Base-by-base conservation (phyloP, 64 coral and sea anemone species). In the Stichodactyla helianthus region DNA sequence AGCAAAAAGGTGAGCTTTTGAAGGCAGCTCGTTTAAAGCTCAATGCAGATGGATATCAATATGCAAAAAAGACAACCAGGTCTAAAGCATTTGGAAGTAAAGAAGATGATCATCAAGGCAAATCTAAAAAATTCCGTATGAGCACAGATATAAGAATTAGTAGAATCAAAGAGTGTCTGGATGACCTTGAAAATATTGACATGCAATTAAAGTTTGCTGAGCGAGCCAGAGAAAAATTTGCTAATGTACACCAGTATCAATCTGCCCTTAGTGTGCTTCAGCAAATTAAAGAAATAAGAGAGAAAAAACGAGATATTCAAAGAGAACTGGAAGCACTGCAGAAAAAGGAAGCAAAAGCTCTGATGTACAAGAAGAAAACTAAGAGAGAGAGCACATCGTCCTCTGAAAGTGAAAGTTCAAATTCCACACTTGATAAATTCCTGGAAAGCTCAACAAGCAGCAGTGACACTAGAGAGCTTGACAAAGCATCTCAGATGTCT, bases 11-110 rank as follows among this genome's bases (percentile, higher is more conserved):
- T 5, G 55, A 85, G 50, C 82, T 90, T 56, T 54, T 90, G 56
- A 25, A 83, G 8, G 16, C 60, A 23, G 64, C 71, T 57, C 70
- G 89, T 77, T 56, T 52, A 56, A 90, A 59, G 25, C 67, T 85
- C 10, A 70, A 85, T 85, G 63, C 54, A 22, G 82, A 85, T 26
- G 89, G 89, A 15, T 90, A 90, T 70, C 18, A 13, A 2, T 90
- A 79, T 20, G 50, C 63, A 55, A 90, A 90, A 28, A 84, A 85
- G 50, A 55, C 19, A 77, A 74, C 51, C 53, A 68, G 82, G 70
- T 90, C 89, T 58, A 77, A 65, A 16, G 89, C 54, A 78, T 90
- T 90, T 85, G 82, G 89, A 59, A 71, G 7, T 77, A n/a, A 9
- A 27, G 74, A 78, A 15, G 20, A 26, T 55, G 53, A 52, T 26